Evolutionary conservation across 2,113 vertebrate species (phyloP).

Genomic region (Ciconia stormi): DNA sequence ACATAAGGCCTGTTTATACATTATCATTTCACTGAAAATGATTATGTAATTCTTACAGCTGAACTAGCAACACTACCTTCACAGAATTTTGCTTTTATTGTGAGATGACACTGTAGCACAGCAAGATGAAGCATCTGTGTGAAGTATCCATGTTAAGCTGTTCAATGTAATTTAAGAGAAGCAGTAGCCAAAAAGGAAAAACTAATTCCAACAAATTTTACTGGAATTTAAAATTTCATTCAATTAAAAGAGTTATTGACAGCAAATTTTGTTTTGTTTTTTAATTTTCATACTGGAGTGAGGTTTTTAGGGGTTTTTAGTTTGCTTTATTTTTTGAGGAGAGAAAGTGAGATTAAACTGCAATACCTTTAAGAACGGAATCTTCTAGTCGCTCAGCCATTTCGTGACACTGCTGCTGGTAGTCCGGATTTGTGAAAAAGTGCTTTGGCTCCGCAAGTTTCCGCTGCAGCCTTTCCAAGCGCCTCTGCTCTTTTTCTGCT

Average conservation of each 20-base stretch:
- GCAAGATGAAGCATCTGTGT: background rate
- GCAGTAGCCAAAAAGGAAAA: background rate
- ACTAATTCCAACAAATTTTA: background rate
- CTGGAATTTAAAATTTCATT: background rate
- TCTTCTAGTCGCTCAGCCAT: constrained; percentile 92
- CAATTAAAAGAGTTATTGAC: background rate
- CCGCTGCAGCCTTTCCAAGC: constrained; percentile 87
- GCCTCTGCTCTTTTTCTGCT: constrained; percentile 90
- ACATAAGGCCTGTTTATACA: background rate
- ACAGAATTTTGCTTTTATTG: background rate
- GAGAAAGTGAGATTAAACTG: background rate
- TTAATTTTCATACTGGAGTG: fast-evolving
- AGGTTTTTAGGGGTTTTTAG: background rate
- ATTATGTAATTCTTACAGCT: background rate
- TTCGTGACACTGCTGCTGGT: constrained; percentile 89
- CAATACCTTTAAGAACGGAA: constrained; percentile 88
- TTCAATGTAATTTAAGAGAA: background rate
- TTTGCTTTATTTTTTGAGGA: background rate
- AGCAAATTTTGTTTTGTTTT: background rate
- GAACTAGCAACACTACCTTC: background rate
- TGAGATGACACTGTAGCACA: background rate
- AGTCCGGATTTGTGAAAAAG: constrained; percentile 80
- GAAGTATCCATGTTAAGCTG: fast-evolving
- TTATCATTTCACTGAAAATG: background rate
- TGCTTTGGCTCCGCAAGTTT: constrained; percentile 88